Percentiles rank a stretch among this genome's conserved stretches.
Evolutionary conservation across 2,888 invertebrate species (phyloP).

Genomic region (Blomia tropicalis): DNA sequence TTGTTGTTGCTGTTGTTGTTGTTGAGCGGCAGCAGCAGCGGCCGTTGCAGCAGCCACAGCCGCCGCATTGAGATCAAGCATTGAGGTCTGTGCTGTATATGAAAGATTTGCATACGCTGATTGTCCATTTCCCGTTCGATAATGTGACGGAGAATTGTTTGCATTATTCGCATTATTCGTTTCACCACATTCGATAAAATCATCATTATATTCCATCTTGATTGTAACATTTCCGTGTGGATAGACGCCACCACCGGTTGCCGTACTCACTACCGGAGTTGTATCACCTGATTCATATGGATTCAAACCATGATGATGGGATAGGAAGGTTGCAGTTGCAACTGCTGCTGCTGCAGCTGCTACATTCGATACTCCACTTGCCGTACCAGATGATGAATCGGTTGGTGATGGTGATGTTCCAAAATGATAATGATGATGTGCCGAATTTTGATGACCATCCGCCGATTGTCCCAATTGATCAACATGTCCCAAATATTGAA

Average conservation of each 20-base stretch:
- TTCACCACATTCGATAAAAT: not conserved
- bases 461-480: not conserved
- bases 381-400: not conserved
- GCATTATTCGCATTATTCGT: not conserved
- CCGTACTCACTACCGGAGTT: not conserved
- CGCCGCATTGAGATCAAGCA: not conserved
- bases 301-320: constrained; percentile 10
- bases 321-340: constrained; percentile 5
- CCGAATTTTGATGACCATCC: not conserved
- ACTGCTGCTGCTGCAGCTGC: constrained; percentile 4
- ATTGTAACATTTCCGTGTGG: not conserved
- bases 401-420: not conserved
- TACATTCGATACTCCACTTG: not conserved
- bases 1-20: constrained; percentile 1
- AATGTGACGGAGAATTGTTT: not conserved
- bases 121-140: not conserved
- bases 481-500: not conserved
- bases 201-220: constrained; percentile 12
- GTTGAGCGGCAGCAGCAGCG: no score
- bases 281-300: not conserved
- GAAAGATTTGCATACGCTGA: not conserved
- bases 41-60: no score
- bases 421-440: not conserved
- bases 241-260: not conserved
- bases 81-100: not conserved